A percentile compares a stretch with the other conserved stretches of the same genome.
phyloP scores from a whole-genome alignment of 2,113 vertebrate species.

The Heloderma charlesbogerti region DNA sequence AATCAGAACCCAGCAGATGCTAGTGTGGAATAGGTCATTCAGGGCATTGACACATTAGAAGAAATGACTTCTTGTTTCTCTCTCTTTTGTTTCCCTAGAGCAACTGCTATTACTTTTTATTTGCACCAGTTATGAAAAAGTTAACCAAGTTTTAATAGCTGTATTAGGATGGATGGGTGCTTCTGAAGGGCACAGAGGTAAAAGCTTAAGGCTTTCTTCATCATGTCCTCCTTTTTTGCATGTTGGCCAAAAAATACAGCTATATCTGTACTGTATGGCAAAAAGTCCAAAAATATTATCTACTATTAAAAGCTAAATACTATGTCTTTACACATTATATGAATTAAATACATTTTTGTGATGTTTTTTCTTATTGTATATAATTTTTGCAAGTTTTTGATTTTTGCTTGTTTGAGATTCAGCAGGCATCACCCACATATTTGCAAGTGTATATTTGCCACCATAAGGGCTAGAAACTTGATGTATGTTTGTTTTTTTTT shows the following conservation, averaged over 20 bases:
- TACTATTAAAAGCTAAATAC: neutral
- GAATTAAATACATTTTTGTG: too few relatives aligned
- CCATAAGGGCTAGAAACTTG: neutral
- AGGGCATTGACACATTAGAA: slow-evolving; percentile 57
- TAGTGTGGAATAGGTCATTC: slow-evolving; percentile 71
- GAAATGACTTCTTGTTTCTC: slow-evolving; percentile 29
- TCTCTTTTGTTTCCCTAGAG: slow-evolving; percentile 35
- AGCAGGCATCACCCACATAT: neutral
- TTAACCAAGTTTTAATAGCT: slow-evolving; percentile 44
- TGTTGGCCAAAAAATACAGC: neutral
- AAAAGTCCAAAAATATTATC: too few relatives aligned
- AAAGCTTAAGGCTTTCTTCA: slow-evolving; percentile 32
- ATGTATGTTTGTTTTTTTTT: neutral
- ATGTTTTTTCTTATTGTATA: neutral
- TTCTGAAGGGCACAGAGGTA: slow-evolving; percentile 40
- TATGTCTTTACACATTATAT: neutral
- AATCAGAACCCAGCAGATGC: slow-evolving; percentile 67
- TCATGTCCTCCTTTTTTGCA: slow-evolving; percentile 11
- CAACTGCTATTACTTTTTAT: slow-evolving; percentile 64
- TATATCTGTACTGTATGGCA: neutral
- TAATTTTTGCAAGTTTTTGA: neutral
- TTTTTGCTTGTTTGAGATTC: neutral
- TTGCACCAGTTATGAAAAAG: slow-evolving; percentile 68
- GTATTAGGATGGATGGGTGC: slow-evolving; percentile 33
- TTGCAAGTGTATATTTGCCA: too few relatives aligned